Evolutionary conservation across 1,140 invertebrate species (phyloP), one percentile per base, ranked within the genome.

Genomic region (Nephotettix cincticeps): DNA sequence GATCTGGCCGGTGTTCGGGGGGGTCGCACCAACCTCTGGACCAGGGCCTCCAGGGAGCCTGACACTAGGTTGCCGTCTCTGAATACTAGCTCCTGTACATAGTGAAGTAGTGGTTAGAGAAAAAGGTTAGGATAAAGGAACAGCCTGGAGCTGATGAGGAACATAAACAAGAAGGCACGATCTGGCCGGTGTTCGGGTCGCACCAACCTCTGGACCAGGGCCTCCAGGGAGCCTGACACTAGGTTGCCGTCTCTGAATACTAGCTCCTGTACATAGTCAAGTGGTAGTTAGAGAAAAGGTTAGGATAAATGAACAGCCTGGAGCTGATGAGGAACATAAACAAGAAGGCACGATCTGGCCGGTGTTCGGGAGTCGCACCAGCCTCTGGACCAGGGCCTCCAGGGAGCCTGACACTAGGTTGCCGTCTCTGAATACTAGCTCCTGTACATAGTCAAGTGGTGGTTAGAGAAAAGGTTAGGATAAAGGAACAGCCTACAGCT

Each of bases 311-410:
- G 84, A 95, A 98, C 25, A 98, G 86, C 19, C 96, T 85, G 14
- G 95, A 94, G 79, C 94, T 96, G 29, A 98, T 85, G 68, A 99
- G 86, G 83, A 98, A 97, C 70, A 96, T 93, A 82, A 98, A 98
- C 54, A 95, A 87, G 84, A 94, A 98, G 28, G 91, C 90, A 75
- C 93, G 87, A 80, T 95, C 92, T 27, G 94, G 93, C 82, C 93
- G 94, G 81, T 95, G 95, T 63, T 91, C 89, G 54, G 90, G 87
- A 23, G 95, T 96, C 1, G 96, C 67, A 97, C 90, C 80, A 97
- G 89, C 80, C 96, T 93, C 77, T 93, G 91, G 32, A 97, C 91
- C 64, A 98, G 84, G 0, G 92, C 90, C 58, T 97, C 93, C 74
- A 97, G 80, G 0, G 92, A 89, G 9, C 94, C 95, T 25, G 93